Evolutionary conservation across 2,113 vertebrate genomes (phyloP).

Genomic region (Callorhinus ursinus): DNA sequence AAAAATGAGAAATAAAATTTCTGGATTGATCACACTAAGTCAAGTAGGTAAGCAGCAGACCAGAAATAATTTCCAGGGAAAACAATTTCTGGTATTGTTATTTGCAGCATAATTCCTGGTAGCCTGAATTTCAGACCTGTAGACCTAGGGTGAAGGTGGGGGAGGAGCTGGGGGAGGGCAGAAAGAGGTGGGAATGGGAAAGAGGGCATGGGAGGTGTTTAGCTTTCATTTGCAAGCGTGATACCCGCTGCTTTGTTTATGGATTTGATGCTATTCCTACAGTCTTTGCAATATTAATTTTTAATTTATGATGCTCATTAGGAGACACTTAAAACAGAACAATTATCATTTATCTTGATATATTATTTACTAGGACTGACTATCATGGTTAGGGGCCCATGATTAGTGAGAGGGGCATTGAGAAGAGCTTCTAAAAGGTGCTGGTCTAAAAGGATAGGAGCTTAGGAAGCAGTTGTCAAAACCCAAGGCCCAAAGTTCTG

Average conservation of each 20-base stretch:
- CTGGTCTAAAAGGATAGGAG: conserved; percentile 70
- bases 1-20: conserved; percentile 62
- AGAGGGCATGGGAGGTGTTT: conserved; percentile 80
- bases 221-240: conserved; percentile 88
- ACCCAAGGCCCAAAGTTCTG: conserved; percentile 84
- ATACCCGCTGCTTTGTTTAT: conserved; percentile 92
- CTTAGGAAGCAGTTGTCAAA: conserved; percentile 79
- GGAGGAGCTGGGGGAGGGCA: conserved; percentile 37
- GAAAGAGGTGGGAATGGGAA: conserved; percentile 40
- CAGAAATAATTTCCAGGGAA: conserved; percentile 70
- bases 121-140: conserved; percentile 69
- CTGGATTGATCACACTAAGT: not conserved
- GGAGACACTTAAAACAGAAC: conserved; percentile 93
- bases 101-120: conserved; percentile 78
- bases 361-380: conserved; percentile 99
- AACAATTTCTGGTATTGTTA: conserved; percentile 71
- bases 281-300: conserved; percentile 95
- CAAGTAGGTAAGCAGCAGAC: conserved; percentile 38
- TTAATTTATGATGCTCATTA: conserved; percentile 99
- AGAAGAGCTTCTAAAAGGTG: conserved; percentile 82
- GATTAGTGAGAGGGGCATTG: conserved; percentile 87
- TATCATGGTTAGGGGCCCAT: conserved; percentile 93
- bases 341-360: conserved; percentile 99
- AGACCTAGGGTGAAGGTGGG: conserved; percentile 52
- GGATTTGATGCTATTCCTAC: conserved; percentile 90